Evolutionary conservation across 2,797 vertebrate genomes (phyloP), one percentile per base, ranked within the genome.

Genomic region (Telmatherina bonti): DNA sequence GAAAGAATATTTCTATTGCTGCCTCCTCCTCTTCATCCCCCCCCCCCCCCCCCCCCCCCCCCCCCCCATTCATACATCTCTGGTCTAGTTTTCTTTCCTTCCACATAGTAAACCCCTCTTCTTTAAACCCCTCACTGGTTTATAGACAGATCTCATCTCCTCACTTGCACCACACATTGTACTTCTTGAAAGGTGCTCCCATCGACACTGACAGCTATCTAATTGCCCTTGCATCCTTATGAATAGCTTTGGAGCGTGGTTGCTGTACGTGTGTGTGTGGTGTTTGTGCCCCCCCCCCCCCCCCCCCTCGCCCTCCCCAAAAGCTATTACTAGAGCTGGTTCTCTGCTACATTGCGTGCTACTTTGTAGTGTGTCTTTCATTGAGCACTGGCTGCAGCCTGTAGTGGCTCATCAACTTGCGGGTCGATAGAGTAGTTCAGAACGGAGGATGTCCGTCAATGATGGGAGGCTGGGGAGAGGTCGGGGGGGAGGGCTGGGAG

Each of bases 171-270:
- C 63, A 62, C 65, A 72, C 75, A 87, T 87, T 90, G 85, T 85
- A 71, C 72, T 81, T 77, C 70, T 72, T 62, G 73, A 88, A 77
- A 79, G 70, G 78, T 62, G 12, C 62, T 74, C 74, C 84, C 85
- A 88, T 84, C 76, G 72, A 88, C 87, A 86, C 79, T 90, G 92
- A 93, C 91, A 90, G 87, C 70, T 65, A 90, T 87, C 89, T 92
- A 92, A 92, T 92, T 94, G 89, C 81, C 83, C 85, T 85, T 77
- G 83, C 83, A 76, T 88, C 70, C 82, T 89, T 89, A 91, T 91
- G 88, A 91, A 88, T 87, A 87, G 75, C 87, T 35, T 64, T 58
- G 62, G 56, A 67, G 54, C 24, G 0, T 59, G 22, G 12, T 53
- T 59, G 75, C 16, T 11, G 26, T 67, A 45, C 43, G 49, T 59